A percentile compares a stretch with the other conserved stretches of the same genome.
Evolutionary conservation across 2,888 invertebrate species (phyloP).

Genomic region (Calameuta filiformis): DNA sequence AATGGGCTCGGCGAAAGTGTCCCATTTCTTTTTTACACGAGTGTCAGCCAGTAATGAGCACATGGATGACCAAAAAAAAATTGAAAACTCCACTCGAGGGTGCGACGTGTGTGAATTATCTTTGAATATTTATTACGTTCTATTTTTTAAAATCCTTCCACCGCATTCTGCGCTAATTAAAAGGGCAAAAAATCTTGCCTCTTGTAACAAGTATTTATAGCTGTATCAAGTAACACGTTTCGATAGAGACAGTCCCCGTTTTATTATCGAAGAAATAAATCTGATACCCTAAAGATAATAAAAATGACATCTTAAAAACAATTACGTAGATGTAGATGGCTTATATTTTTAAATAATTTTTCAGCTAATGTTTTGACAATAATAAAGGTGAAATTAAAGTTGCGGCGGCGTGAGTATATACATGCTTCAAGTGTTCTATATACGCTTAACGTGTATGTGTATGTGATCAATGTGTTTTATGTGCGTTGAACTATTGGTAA

Average conservation of each 20-base stretch:
- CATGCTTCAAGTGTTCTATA: conserved; percentile 15
- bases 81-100: background rate
- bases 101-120: background rate
- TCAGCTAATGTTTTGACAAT: conserved; percentile 43
- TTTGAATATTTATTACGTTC: background rate
- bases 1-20: background rate
- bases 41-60: background rate
- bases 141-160: background rate
- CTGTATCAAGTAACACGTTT: background rate
- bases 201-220: background rate
- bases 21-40: background rate
- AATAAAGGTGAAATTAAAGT: conserved; percentile 40
- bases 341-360: conserved; percentile 36
- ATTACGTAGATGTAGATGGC: conserved; percentile 18
- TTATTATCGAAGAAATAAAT: background rate
- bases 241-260: background rate
- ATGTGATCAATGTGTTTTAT: conserved; percentile 22
- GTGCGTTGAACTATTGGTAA: background rate
- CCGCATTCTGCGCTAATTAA: too few relatives aligned
- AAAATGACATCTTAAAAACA: background rate
- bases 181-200: background rate
- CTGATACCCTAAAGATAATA: conserved; percentile 8
- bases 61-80: background rate
- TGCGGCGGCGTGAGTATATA: conserved; percentile 41
- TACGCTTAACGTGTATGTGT: conserved; percentile 17